A percentile compares a stretch with the other conserved stretches of the same genome.
These are phyloP conservation scores for Phragmatobia fuliginosa DNA, from an alignment of 2,888 invertebrate species.

Conservation along the genomic window DNA sequence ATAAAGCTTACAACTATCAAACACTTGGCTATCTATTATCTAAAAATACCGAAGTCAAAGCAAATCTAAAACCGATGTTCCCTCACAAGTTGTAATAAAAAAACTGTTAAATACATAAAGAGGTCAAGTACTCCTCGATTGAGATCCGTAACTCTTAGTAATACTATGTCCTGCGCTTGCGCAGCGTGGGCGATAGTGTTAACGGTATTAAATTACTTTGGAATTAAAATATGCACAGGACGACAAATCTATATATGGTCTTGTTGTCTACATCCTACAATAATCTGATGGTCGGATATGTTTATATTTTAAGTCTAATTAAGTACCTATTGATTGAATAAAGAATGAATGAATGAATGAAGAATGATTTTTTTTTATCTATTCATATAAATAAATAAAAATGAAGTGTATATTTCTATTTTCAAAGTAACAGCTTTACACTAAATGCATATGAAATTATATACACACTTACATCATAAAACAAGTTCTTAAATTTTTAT, in stretches of 20 bases:
- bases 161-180: slow-evolving; percentile 45
- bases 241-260: not conserved
- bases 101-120: not conserved
- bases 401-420: too few relatives aligned
- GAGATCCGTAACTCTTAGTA: slow-evolving; percentile 58
- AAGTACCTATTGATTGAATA: not conserved
- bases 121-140: slow-evolving; percentile 34
- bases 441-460: too few relatives aligned
- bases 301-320: not conserved
- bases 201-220: slow-evolving; percentile 53
- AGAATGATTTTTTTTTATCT: not conserved
- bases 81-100: not conserved
- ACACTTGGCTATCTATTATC: not conserved
- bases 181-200: slow-evolving; percentile 62
- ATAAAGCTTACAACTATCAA: not conserved
- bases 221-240: not conserved
- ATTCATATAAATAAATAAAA: too few relatives aligned
- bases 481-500: too few relatives aligned
- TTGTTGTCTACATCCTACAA: not conserved
- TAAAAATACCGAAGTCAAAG: not conserved
- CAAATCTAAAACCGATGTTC: not conserved
- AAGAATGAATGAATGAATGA: not conserved
- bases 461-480: too few relatives aligned
- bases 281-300: not conserved
- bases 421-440: too few relatives aligned